A percentile compares a stretch with the other conserved stretches of the same genome.
phyloP scores from a whole-genome alignment of 2,113 vertebrate genomes.

The Rhombomys opimus region DNA sequence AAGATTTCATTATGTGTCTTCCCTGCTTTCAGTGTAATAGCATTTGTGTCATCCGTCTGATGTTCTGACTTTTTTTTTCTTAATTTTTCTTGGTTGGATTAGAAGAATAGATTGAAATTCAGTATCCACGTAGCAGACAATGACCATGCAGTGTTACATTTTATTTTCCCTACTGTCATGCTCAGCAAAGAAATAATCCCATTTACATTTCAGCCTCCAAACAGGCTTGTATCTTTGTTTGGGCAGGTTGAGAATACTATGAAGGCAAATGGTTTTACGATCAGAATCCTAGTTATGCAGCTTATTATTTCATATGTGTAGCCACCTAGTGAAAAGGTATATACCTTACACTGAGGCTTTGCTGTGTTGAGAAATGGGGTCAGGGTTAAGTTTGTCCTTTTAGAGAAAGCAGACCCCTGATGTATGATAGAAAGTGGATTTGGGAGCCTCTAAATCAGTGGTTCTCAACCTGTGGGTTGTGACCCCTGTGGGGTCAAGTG shows the following conservation, averaged over 20 bases:
- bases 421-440: neutral
- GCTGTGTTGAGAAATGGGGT: neutral
- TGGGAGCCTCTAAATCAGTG: conserved; percentile 54
- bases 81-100: neutral
- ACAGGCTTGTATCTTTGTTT: neutral
- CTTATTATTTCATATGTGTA: neutral
- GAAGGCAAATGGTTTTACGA: neutral
- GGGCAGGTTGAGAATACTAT: neutral
- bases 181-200: conserved; percentile 47
- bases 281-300: neutral
- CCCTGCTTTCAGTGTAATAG: conserved; percentile 32
- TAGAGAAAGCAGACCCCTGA: conserved; percentile 58
- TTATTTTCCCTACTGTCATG: conserved; percentile 21
- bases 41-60: conserved; percentile 33
- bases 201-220: conserved; percentile 39
- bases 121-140: neutral
- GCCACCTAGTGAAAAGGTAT: neutral
- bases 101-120: conserved; percentile 46
- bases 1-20: conserved; percentile 64
- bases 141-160: neutral
- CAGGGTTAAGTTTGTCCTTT: neutral
- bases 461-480: neutral
- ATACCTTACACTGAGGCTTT: conserved; percentile 35
- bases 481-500: neutral
- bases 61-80: conserved; percentile 19